Evolutionary conservation across 2,888 invertebrate genomes (phyloP), one percentile per base, ranked within the genome.

Genomic region (Alloscopus bannaensis): DNA sequence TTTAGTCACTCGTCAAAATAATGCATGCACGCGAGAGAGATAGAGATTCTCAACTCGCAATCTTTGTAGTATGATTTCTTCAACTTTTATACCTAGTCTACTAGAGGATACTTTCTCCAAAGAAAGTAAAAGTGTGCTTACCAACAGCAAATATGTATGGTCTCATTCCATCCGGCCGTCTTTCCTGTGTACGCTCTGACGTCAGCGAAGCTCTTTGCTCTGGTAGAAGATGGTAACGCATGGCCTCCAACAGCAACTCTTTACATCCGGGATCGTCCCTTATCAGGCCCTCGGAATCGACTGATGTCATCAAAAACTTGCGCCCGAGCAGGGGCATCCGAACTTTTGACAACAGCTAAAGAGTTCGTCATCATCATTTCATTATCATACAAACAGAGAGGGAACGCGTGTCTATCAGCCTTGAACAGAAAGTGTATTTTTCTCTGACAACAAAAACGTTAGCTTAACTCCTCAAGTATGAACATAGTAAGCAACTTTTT

Each of bases 201-300:
- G 90, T 89, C 87, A 93, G 89, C 13, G 91, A 89, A 80, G 91
- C 91, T 83, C 93, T 88, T 86, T 93, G 90, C 87, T 93, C 93
- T 0, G 93, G 93, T 66, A 92, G 89, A 73, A 93, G 87, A 87
- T 93, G 93, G 86, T 93, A 93, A 83, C 92, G 90, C 92, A 93
- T 93, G 2, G 93, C 93, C 88, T 93, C 93, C 76, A 92, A 87
- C 40, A 92, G 88, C 13, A 92, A 88, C 85, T 92, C 92, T 84
- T 92, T 91, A 86, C 92, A 93, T 84, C 91, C 91, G 11, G 90
- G 88, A 84, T 91, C 91, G 69, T 92, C 92, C n/a, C 91, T 88
- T 60, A 93, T 91, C 20, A 93, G 87, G 1, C 90, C 88, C 87
- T 93, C 93, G 55, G 91, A 90, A 86, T 93, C 93, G 6, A 93